Percentiles rank a stretch among this genome's conserved stretches.
Evolutionary conservation across 2,888 invertebrate species (phyloP).

Genomic region (Stomorhina lunata): DNA sequence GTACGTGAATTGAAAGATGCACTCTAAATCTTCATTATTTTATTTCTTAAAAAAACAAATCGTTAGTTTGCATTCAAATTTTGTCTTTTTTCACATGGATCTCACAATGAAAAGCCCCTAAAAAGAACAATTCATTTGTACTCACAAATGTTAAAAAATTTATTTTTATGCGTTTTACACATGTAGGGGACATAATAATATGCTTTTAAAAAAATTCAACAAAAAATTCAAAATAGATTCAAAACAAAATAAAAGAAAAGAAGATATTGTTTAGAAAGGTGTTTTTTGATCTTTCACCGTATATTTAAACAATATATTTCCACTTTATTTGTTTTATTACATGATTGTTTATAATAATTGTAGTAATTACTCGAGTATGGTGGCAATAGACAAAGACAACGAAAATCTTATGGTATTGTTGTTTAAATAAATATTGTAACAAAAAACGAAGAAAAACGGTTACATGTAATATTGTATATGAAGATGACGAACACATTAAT

Average conservation of each 20-base stretch:
- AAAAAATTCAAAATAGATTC: background rate
- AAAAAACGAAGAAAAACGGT: background rate
- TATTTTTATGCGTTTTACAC: slow-evolving; percentile 17
- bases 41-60: slow-evolving; percentile 7
- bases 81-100: slow-evolving; percentile 21
- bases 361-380: slow-evolving; percentile 17
- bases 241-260: background rate
- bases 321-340: slow-evolving; percentile 5
- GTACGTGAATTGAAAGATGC: background rate
- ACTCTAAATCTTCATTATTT: slow-evolving; percentile 9
- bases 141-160: slow-evolving; percentile 4
- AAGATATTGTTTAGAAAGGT: slow-evolving; percentile 18
- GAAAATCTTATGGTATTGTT: slow-evolving; percentile 8
- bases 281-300: slow-evolving; percentile 37
- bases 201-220: background rate
- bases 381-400: background rate
- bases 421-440: background rate
- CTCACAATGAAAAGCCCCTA: background rate
- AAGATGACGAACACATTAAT: background rate
- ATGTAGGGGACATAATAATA: slow-evolving; percentile 12
- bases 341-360: slow-evolving; percentile 31
- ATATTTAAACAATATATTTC: slow-evolving; percentile 3
- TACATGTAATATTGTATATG: background rate
- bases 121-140: slow-evolving; percentile 10
- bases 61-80: slow-evolving; percentile 49